phyloP scores from a whole-genome alignment of 2,113 vertebrate genomes.

The Mystacornis crossleyi region DNA sequence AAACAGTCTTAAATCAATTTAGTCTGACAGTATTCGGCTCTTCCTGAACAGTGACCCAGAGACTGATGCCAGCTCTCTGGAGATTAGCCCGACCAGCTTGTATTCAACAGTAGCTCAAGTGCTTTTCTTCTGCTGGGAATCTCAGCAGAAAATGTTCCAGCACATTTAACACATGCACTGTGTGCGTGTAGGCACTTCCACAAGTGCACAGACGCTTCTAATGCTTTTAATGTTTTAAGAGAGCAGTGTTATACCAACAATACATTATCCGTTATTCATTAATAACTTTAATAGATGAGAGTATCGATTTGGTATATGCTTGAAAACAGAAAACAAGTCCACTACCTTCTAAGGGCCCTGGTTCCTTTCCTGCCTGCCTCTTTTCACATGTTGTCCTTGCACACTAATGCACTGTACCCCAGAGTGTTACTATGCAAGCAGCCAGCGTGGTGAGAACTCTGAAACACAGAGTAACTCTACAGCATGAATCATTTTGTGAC shows the following conservation, averaged over 20 bases:
- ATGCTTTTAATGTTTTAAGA: not conserved
- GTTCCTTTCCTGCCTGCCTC: not conserved
- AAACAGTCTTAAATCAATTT: not conserved
- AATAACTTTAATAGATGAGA: not conserved
- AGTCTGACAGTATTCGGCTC: not conserved
- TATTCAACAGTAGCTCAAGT: not conserved
- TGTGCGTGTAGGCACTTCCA: not conserved
- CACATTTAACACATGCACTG: not conserved
- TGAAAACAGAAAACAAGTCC: not conserved
- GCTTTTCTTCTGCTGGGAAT: not conserved
- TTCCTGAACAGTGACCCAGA: not conserved
- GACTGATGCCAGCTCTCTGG: not conserved
- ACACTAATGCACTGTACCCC: not conserved
- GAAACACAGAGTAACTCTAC: not conserved
- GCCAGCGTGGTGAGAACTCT: not conserved
- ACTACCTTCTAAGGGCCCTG: not conserved
- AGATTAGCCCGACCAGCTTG: not conserved
- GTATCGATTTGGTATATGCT: not conserved
- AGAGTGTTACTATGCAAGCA: not conserved
- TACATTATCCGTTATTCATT: not conserved
- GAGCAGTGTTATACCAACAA: not conserved
- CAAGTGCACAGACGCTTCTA: not conserved
- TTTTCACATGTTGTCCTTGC: rapidly evolving
- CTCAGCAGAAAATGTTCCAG: not conserved
- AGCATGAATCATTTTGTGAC: not conserved